Evolutionary conservation across 2,113 vertebrate genomes (phyloP).

Genomic region (Antigone vipio): DNA sequence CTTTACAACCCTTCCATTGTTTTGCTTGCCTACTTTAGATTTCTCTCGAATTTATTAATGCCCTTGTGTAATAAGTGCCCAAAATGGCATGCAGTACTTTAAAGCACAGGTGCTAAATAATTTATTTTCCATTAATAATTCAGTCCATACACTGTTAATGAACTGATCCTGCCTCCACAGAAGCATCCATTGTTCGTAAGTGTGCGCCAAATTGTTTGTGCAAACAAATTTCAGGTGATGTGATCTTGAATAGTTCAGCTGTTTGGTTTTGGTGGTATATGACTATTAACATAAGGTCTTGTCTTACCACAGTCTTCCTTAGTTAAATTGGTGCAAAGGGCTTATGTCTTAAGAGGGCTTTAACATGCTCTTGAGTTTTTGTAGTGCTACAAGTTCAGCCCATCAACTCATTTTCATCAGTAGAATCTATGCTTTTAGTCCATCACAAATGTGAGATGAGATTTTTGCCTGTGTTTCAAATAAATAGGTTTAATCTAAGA

Average conservation of each 20-base stretch:
- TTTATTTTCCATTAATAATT: slow-evolving; percentile 59
- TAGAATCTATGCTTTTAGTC: neutral
- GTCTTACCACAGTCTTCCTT: neutral
- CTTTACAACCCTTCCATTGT: neutral
- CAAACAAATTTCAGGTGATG: neutral
- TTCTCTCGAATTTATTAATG: slow-evolving; percentile 37
- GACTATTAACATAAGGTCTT: neutral
- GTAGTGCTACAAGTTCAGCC: neutral
- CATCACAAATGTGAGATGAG: neutral
- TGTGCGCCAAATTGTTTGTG: neutral
- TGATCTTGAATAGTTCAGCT: neutral
- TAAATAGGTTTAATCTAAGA: neutral
- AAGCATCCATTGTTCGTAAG: neutral
- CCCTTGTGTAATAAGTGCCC: slow-evolving; percentile 23
- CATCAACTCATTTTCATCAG: neutral
- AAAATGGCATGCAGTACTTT: slow-evolving; percentile 5
- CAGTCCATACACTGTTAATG: neutral
- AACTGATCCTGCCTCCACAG: neutral
- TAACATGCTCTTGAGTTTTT: neutral
- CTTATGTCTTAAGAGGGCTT: neutral
- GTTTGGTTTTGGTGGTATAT: neutral
- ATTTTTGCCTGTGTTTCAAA: neutral
- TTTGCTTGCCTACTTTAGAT: slow-evolving; percentile 6
- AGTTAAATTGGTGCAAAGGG: neutral
- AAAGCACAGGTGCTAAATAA: slow-evolving; percentile 38